phyloP scores from a whole-genome alignment of 2,888 invertebrate genomes.

The Deroplatys truncata region DNA sequence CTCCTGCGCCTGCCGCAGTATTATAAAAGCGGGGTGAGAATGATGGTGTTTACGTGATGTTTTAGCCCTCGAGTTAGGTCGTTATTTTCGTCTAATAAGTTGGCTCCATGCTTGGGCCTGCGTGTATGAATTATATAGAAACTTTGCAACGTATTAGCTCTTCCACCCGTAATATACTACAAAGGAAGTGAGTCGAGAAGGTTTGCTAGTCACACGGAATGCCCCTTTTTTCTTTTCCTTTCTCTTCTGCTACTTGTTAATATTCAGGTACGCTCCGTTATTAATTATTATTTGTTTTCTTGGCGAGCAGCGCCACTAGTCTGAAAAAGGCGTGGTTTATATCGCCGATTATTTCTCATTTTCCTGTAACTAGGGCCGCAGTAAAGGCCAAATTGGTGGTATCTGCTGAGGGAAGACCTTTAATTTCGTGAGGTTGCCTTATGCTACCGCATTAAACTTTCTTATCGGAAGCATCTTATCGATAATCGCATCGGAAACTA shows the following conservation, averaged over 20 bases:
- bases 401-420: neutral
- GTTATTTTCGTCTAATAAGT: slow-evolving; percentile 18
- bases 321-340: neutral
- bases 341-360: neutral
- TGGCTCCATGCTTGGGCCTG: slow-evolving; percentile 9
- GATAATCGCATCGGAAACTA: too few relatives aligned
- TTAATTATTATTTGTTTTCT: neutral
- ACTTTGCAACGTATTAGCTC: slow-evolving; percentile 5
- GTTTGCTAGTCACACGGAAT: neutral
- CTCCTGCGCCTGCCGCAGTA: neutral
- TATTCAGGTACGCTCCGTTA: neutral
- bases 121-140: slow-evolving; percentile 12
- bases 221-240: neutral
- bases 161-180: neutral
- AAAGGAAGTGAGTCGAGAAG: neutral
- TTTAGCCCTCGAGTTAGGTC: slow-evolving; percentile 14
- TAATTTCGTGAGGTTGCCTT: neutral
- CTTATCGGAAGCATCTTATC: too few relatives aligned
- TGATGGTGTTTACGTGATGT: slow-evolving; percentile 30
- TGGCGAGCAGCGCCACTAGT: neutral
- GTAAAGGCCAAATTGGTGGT: neutral
- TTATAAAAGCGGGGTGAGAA: slow-evolving; percentile 21
- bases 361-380: neutral
- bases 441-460: too few relatives aligned
- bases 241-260: neutral